These are phyloP conservation scores for Pseudomyrmex sp. DNA, from an alignment of 1,140 invertebrate species.

Conservation along the genomic window DNA sequence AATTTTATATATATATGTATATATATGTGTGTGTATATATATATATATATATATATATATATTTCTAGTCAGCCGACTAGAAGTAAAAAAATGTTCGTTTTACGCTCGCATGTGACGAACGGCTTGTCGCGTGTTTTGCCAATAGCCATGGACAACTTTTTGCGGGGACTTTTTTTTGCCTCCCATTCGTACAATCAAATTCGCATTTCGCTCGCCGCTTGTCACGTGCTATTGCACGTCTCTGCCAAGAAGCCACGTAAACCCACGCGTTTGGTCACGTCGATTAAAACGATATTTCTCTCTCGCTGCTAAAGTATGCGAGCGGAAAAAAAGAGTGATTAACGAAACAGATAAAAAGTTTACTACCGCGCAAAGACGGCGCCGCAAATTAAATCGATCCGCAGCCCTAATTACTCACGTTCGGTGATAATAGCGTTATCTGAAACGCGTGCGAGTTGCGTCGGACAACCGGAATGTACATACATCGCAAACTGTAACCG, in stretches of 20 bases:
- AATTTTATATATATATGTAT: background rate
- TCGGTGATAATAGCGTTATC: conserved; percentile 46
- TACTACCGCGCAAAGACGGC: background rate
- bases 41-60: too few species aligned
- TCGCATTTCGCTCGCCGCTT: conserved; percentile 46
- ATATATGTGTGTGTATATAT: too few species aligned
- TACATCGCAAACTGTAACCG: conserved; percentile 41
- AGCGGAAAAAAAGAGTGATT: conserved; percentile 14
- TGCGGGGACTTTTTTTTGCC: conserved; percentile 19
- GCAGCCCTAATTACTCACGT: conserved; percentile 13
- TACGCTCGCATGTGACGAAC: background rate
- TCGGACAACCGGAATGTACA: conserved; percentile 23
- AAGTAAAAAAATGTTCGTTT: background rate
- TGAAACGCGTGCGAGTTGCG: conserved; percentile 16
- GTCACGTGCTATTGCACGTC: conserved; percentile 42
- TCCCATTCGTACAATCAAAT: conserved; percentile 50
- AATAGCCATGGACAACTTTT: conserved; percentile 48
- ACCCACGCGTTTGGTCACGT: conserved; percentile 22
- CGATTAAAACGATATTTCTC: conserved; percentile 57
- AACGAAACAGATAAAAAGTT: conserved; percentile 25
- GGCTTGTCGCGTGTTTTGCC: conserved; percentile 19
- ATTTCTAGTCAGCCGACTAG: conserved; percentile 20
- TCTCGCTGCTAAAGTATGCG: background rate
- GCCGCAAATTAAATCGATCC: background rate
- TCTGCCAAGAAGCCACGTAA: conserved; percentile 39